A percentile compares a stretch with the other conserved stretches of the same genome.
These are phyloP conservation scores for Ctenosaura bakeri DNA, from an alignment of 2,797 vertebrate genomes.

Conservation along the genomic window DNA sequence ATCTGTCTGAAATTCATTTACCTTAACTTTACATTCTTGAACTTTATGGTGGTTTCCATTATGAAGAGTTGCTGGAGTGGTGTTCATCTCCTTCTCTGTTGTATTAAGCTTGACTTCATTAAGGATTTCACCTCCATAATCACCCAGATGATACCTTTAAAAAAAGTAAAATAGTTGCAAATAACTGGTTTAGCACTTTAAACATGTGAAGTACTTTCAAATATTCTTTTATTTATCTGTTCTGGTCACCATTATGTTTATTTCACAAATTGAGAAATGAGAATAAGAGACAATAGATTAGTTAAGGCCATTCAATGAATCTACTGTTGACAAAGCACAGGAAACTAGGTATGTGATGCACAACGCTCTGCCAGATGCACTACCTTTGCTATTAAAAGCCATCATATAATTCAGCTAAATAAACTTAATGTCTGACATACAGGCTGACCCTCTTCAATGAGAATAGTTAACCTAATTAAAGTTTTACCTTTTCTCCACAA, in stretches of 20 bases:
- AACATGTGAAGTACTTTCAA: neutral
- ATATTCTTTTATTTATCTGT: neutral
- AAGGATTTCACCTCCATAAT: conserved; percentile 92
- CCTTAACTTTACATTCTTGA: conserved; percentile 90
- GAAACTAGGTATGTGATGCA: neutral
- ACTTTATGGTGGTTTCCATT: conserved; percentile 88
- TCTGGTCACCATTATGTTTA: neutral
- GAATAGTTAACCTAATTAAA: neutral
- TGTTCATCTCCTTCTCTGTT: conserved; percentile 87
- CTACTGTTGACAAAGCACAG: neutral
- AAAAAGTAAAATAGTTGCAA: conserved; percentile 46
- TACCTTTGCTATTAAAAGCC: neutral
- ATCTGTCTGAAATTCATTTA: conserved; percentile 61
- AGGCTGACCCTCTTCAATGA: neutral
- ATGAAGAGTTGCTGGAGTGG: conserved; percentile 83
- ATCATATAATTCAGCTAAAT: neutral
- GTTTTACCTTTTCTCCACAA: conserved; percentile 92
- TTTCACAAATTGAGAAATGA: neutral
- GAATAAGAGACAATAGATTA: neutral
- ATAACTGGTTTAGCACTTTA: neutral
- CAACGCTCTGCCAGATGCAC: neutral
- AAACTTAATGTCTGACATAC: conserved; percentile 1
- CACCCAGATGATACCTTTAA: conserved; percentile 89
- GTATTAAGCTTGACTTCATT: conserved; percentile 89
- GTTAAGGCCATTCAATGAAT: neutral